phyloP scores from a whole-genome alignment of 2,797 vertebrate genomes.

The Nothura maculosa region DNA sequence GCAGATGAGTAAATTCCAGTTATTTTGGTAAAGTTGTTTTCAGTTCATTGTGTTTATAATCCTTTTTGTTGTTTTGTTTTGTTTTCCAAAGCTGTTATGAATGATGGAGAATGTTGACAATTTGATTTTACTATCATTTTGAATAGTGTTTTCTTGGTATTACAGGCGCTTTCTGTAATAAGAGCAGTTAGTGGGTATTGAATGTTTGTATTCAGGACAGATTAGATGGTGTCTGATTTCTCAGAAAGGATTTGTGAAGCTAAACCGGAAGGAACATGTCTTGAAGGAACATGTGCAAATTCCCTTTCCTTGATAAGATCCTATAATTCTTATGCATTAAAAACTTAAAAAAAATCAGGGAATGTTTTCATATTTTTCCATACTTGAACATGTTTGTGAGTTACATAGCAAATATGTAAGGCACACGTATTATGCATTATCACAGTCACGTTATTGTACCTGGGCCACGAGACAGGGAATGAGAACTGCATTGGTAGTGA shows the following conservation, averaged over 20 bases:
- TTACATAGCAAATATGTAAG: not conserved
- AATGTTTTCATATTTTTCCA: not conserved
- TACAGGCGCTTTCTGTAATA: not conserved
- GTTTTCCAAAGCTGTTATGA: not conserved
- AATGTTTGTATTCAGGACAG: not conserved
- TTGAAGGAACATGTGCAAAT: not conserved
- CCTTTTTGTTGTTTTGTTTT: too few species aligned
- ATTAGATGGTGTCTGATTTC: not conserved
- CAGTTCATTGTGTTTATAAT: conserved; percentile 17
- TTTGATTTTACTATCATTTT: conserved; percentile 14
- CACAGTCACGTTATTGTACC: not conserved
- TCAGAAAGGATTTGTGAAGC: not conserved
- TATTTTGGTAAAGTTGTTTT: conserved; percentile 48
- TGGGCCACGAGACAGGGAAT: not conserved
- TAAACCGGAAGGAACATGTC: not conserved
- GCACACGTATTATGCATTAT: not conserved
- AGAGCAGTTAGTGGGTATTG: not conserved
- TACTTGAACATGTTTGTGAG: not conserved
- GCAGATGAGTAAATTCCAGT: conserved; percentile 32
- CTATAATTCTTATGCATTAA: not conserved
- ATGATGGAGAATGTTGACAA: not conserved
- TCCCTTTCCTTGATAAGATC: not conserved
- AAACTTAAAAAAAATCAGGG: not conserved
- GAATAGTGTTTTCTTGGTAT: not conserved
- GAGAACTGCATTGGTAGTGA: not conserved